These are phyloP conservation scores for Lysandra bellargus DNA, from an alignment of 2,888 invertebrate genomes.

Conservation along the genomic window DNA sequence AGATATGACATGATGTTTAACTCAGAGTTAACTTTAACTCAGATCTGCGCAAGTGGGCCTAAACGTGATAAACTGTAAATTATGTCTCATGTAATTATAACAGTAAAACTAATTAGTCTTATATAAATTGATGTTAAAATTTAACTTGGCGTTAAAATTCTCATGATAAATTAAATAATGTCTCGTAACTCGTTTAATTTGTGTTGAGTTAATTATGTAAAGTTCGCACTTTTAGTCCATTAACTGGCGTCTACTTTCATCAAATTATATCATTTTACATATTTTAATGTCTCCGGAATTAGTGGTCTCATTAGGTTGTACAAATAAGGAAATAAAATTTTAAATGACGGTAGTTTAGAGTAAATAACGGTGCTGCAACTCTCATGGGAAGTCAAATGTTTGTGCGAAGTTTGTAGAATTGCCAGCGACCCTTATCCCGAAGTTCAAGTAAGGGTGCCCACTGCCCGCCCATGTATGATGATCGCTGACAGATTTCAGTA, in stretches of 20 bases:
- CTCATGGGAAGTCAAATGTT: neutral
- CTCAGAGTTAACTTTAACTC: too few relatives aligned
- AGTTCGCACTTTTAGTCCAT: neutral
- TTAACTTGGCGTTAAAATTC: neutral
- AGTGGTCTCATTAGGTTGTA: neutral
- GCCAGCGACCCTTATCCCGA: neutral
- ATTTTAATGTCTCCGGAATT: neutral
- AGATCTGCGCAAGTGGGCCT: too few relatives aligned
- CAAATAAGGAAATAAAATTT: neutral
- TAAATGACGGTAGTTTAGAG: neutral
- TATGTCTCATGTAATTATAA: neutral
- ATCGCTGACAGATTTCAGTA: too few relatives aligned
- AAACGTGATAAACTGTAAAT: neutral
- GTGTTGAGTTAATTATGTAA: conserved; percentile 12
- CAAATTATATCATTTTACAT: neutral
- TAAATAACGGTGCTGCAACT: neutral
- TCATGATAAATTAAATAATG: neutral
- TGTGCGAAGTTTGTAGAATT: neutral
- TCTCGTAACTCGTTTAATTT: neutral
- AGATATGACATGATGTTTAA: too few relatives aligned
- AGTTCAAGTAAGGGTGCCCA: neutral
- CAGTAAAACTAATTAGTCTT: neutral
- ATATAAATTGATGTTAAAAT: neutral
- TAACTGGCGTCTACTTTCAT: neutral
- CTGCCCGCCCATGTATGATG: too few relatives aligned